These are phyloP conservation scores for Kradibia gibbosae DNA, from an alignment of 1,140 invertebrate genomes.

Conservation along the genomic window DNA sequence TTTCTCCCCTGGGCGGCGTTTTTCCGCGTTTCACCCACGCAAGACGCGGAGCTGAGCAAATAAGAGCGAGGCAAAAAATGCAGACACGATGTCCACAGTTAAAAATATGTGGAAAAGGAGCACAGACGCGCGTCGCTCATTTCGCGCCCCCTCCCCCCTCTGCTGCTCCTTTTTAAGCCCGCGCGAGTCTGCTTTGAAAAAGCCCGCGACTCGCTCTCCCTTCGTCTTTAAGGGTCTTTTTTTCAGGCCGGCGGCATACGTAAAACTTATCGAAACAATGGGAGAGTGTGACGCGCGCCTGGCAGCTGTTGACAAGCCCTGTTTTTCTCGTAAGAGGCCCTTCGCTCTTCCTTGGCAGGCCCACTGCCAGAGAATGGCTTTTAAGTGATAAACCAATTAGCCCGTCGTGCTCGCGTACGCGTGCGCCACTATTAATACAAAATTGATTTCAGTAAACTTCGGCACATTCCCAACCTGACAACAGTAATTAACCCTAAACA, in stretches of 20 bases:
- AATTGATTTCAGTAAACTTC: background rate
- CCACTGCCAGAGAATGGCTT: background rate
- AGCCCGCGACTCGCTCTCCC: constrained; percentile 3
- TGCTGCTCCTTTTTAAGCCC: background rate
- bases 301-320: constrained; percentile 35
- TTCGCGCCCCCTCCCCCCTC: background rate
- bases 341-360: background rate
- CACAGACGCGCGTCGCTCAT: background rate
- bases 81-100: constrained; percentile 21
- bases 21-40: constrained; percentile 16
- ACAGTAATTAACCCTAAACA: background rate
- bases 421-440: background rate
- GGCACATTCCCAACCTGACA: background rate
- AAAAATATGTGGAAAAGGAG: constrained; percentile 43
- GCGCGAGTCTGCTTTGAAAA: background rate
- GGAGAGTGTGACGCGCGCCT: constrained; percentile 2
- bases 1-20: background rate
- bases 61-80: constrained; percentile 11
- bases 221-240: background rate
- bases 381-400: background rate
- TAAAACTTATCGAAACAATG: constrained; percentile 37
- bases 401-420: background rate
- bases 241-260: background rate
- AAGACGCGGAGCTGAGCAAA: constrained; percentile 1
- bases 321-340: background rate